These are phyloP conservation scores for Vidua chalybeata DNA, from an alignment of 2,113 vertebrate species.

Conservation along the genomic window DNA sequence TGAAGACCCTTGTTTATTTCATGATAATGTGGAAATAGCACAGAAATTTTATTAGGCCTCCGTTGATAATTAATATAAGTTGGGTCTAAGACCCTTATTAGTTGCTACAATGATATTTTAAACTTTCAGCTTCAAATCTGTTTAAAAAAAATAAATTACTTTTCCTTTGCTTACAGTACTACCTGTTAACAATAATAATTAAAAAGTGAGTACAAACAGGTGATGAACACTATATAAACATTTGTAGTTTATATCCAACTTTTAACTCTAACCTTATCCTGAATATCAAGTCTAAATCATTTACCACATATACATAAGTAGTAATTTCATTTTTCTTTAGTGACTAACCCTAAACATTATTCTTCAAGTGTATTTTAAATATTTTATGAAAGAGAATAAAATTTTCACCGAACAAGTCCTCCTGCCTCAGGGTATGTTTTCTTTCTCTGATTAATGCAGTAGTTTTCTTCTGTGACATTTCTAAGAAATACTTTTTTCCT, in stretches of 20 bases:
- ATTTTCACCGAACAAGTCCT: slow-evolving; percentile 19
- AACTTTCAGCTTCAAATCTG: not conserved
- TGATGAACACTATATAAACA: not conserved
- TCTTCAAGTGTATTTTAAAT: slow-evolving; percentile 37
- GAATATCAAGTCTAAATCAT: slow-evolving; percentile 38
- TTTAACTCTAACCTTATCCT: not conserved
- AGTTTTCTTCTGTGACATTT: not conserved
- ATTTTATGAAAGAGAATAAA: slow-evolving; percentile 34
- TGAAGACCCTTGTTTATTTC: not conserved
- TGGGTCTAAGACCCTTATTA: not conserved
- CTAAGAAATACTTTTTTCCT: not conserved
- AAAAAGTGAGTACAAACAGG: not conserved
- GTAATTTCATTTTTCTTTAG: not conserved
- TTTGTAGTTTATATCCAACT: not conserved
- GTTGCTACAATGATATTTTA: not conserved
- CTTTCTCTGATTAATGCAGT: not conserved
- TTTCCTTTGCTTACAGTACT: not conserved
- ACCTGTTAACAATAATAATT: not conserved
- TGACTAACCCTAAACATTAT: slow-evolving; percentile 16
- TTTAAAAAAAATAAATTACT: not conserved
- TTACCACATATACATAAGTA: not conserved
- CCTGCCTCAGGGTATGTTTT: not conserved
- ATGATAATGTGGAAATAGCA: not conserved
- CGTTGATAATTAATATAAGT: not conserved
- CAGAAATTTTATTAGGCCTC: not conserved